Conservation (phyloP, 2,888 invertebrate genomes). For the Drosophila monieri region DNA sequence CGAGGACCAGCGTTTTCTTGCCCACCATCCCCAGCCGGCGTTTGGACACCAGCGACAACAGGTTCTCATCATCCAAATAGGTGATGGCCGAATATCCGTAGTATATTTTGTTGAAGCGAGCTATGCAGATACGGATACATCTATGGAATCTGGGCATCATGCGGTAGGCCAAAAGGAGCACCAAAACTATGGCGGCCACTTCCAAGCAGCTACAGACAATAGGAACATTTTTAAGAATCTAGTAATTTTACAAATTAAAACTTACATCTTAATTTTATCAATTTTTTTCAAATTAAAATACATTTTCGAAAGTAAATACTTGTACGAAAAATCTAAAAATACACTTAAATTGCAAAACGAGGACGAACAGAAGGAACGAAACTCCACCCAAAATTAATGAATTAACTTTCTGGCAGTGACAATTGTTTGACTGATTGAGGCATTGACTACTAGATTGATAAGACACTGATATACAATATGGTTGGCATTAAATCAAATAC, state of each 20-base stretch:
- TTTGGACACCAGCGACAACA: constrained; percentile 34
- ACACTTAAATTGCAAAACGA: constrained; percentile 12
- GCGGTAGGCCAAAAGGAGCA: not conserved
- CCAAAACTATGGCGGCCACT: not conserved
- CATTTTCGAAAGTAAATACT: no score
- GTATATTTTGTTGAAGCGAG: not conserved
- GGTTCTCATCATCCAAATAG: constrained; percentile 7
- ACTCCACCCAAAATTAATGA: not conserved
- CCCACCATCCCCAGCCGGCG: constrained; percentile 31
- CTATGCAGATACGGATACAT: not conserved
- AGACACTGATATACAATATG: not conserved
- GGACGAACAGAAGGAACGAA: not conserved
- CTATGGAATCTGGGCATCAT: not conserved
- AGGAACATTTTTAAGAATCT: not conserved
- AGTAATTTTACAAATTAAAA: not conserved
- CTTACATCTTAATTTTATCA: not conserved
- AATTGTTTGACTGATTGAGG: constrained; percentile 1
- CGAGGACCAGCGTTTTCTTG: constrained; percentile 54
- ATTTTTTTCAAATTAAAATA: no score
- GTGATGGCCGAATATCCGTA: constrained; percentile 22
- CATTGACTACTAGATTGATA: constrained; percentile 6
- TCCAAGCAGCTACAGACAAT: not conserved
- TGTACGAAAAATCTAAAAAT: not conserved
- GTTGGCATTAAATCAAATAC: not conserved
- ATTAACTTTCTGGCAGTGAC: constrained; percentile 8